These are phyloP conservation scores for Meloidogyne hapla DNA, from an alignment of 1,140 invertebrate species.

Conservation along the genomic window DNA sequence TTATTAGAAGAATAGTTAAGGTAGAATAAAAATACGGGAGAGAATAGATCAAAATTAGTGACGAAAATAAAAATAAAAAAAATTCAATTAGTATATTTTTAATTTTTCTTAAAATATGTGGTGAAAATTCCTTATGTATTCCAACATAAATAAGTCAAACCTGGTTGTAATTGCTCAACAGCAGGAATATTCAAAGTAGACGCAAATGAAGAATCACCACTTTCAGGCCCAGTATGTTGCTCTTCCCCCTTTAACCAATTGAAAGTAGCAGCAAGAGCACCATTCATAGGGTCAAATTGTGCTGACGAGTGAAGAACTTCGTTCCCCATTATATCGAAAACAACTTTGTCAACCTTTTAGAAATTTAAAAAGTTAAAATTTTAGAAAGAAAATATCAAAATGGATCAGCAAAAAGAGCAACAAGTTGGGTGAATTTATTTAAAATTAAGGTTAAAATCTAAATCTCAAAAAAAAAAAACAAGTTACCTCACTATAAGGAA, in stretches of 20 bases:
- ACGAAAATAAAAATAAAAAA: too few species aligned
- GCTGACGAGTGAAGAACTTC: not conserved
- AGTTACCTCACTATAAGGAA: conserved; percentile 28
- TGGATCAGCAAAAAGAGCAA: too few species aligned
- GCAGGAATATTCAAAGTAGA: conserved; percentile 4
- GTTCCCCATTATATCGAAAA: conserved; percentile 34
- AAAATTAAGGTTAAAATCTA: not conserved
- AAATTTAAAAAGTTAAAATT: not conserved
- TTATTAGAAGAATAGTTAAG: not conserved
- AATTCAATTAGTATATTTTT: too few species aligned
- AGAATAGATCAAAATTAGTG: too few species aligned
- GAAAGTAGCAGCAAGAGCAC: not conserved
- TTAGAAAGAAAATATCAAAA: too few species aligned
- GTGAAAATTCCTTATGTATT: too few species aligned
- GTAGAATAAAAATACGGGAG: not conserved
- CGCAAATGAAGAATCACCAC: not conserved
- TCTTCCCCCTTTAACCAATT: not conserved
- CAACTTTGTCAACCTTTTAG: conserved; percentile 26
- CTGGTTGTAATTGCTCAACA: not conserved
- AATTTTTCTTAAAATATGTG: too few species aligned
- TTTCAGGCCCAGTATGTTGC: not conserved
- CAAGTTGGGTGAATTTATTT: too few species aligned
- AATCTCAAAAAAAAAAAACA: not conserved
- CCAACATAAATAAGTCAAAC: not conserved
- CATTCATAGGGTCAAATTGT: conserved; percentile 17